Percentiles rank a stretch among this genome's conserved stretches.
These are phyloP conservation scores for Operophtera brumata DNA, from an alignment of 2,888 invertebrate species.

Conservation along the genomic window DNA sequence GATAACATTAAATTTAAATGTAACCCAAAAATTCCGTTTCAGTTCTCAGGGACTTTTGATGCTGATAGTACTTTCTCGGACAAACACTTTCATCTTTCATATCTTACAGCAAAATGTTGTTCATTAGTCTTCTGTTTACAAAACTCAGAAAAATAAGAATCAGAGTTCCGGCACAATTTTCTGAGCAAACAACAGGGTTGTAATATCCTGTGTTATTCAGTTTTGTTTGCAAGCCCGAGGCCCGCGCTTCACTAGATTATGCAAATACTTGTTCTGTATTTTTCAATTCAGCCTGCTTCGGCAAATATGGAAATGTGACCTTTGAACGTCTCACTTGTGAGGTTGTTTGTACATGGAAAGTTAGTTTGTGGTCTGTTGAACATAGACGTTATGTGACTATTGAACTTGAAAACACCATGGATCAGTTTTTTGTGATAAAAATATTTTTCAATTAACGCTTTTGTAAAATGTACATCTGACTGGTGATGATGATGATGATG, in stretches of 20 bases:
- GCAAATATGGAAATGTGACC: slow-evolving; percentile 28
- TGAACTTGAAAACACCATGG: not conserved
- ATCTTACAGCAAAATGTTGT: too few relatives aligned
- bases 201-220: slow-evolving; percentile 4
- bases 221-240: slow-evolving; percentile 15
- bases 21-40: too few relatives aligned
- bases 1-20: too few relatives aligned
- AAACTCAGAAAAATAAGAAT: too few relatives aligned
- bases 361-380: not conserved
- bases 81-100: too few relatives aligned
- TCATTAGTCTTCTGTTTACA: too few relatives aligned
- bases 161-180: slow-evolving; percentile 1
- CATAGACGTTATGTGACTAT: not conserved
- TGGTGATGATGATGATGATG: too few relatives aligned
- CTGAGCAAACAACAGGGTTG: slow-evolving; percentile 15
- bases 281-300: slow-evolving; percentile 17
- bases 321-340: slow-evolving; percentile 13
- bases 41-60: too few relatives aligned
- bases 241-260: slow-evolving; percentile 12
- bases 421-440: too few relatives aligned
- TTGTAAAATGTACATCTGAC: too few relatives aligned
- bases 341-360: not conserved
- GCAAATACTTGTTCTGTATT: slow-evolving; percentile 24
- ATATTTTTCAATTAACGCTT: too few relatives aligned
- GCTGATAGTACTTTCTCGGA: too few relatives aligned